These are phyloP conservation scores for Papilio elwesi DNA, from an alignment of 2,888 invertebrate species.

Conservation along the genomic window DNA sequence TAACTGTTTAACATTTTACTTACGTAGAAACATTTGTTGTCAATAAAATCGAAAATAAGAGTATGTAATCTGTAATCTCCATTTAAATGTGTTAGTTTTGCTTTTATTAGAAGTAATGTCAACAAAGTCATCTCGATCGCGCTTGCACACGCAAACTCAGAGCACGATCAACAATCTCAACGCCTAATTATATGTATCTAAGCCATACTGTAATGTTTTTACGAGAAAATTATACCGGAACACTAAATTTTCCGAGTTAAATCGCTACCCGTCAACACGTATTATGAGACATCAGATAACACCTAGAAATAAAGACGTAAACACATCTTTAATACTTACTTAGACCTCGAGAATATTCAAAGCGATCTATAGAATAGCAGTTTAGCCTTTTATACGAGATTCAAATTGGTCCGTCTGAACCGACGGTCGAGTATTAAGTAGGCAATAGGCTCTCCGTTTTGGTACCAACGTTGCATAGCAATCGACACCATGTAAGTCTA, in stretches of 20 bases:
- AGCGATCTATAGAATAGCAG: conserved; percentile 50
- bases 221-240: conserved; percentile 37
- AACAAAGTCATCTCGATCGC: conserved; percentile 30
- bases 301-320: conserved; percentile 44
- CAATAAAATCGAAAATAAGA: conserved; percentile 16
- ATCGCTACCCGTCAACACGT: conserved; percentile 31
- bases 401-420: conserved; percentile 62
- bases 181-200: conserved; percentile 32
- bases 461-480: conserved; percentile 60
- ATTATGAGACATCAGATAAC: conserved; percentile 35
- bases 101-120: conserved; percentile 31
- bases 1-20: not conserved
- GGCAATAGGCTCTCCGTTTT: conserved; percentile 57
- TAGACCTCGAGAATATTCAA: conserved; percentile 35
- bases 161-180: conserved; percentile 15
- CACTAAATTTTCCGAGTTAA: conserved; percentile 33
- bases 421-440: conserved; percentile 55
- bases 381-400: conserved; percentile 62
- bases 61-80: conserved; percentile 3
- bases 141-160: conserved; percentile 27
- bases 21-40: not conserved
- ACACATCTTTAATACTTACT: conserved; percentile 39
- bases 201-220: conserved; percentile 31
- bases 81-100: conserved; percentile 28
- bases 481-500: conserved; percentile 80